Percentiles rank a stretch among this genome's conserved stretches.
These are phyloP conservation scores for Fulica atra DNA, from an alignment of 2,113 vertebrate genomes.

Conservation along the genomic window DNA sequence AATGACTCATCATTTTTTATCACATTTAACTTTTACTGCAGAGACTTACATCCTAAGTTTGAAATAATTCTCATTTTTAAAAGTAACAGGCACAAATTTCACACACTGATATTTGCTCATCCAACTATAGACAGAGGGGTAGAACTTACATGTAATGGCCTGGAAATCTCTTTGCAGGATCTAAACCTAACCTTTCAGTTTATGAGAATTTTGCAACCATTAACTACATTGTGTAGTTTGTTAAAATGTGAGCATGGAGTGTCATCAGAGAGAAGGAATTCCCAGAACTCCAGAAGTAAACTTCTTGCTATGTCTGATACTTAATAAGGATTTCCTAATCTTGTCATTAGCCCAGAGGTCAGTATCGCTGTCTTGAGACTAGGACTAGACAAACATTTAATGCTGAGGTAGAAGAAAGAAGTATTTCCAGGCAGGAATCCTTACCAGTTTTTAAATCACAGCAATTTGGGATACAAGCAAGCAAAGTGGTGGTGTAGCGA, in stretches of 20 bases:
- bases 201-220: background rate
- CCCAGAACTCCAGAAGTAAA: background rate
- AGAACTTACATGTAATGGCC: background rate
- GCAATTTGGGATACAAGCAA: background rate
- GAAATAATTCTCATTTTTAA: background rate
- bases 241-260: background rate
- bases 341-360: background rate
- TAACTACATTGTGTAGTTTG: background rate
- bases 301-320: background rate
- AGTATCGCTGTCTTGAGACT: background rate
- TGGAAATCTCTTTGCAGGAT: background rate
- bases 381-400: background rate
- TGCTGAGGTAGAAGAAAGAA: background rate
- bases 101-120: background rate
- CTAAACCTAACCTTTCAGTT: conserved; percentile 13
- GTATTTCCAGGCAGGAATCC: background rate
- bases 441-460: background rate
- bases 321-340: background rate
- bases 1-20: background rate
- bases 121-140: background rate
- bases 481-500: background rate
- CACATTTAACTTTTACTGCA: background rate
- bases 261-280: background rate
- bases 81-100: background rate
- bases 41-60: background rate